Conservation (phyloP, 2,888 invertebrate genomes). For the Teinopalpus imperialis region DNA sequence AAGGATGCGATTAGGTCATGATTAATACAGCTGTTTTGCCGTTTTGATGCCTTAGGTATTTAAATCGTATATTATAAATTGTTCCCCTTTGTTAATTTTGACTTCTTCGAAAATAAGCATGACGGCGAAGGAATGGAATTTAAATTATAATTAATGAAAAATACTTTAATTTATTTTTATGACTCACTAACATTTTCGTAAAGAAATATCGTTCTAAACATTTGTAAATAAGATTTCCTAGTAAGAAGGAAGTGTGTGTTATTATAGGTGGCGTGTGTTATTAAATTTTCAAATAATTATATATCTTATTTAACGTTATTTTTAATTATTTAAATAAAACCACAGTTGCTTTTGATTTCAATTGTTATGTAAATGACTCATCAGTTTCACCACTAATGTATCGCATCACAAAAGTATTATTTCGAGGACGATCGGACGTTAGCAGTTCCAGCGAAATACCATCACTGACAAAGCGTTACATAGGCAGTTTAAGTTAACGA, state of each 20-base stretch:
- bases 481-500: constrained; percentile 63
- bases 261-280: too few relatives aligned
- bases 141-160: constrained; percentile 50
- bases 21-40: constrained; percentile 60
- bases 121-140: constrained; percentile 54
- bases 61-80: constrained; percentile 44
- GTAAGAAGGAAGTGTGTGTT: too few relatives aligned
- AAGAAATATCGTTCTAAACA: constrained; percentile 5
- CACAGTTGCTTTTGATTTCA: too few relatives aligned
- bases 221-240: neutral
- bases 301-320: too few relatives aligned
- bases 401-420: constrained; percentile 17
- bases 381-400: neutral
- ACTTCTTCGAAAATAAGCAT: constrained; percentile 45
- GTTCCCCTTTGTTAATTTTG: constrained; percentile 38
- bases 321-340: too few relatives aligned
- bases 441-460: constrained; percentile 42
- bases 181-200: constrained; percentile 31
- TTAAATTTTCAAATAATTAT: too few relatives aligned
- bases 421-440: constrained; percentile 32
- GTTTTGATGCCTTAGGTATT: constrained; percentile 44
- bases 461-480: constrained; percentile 48
- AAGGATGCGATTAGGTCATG: constrained; percentile 76
- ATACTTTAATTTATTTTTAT: constrained; percentile 20
- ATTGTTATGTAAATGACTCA: constrained; percentile 4